Evolutionary conservation across 2,797 vertebrate genomes (phyloP), one percentile per base, ranked within the genome.

Genomic region (Chloroceryle amazona): DNA sequence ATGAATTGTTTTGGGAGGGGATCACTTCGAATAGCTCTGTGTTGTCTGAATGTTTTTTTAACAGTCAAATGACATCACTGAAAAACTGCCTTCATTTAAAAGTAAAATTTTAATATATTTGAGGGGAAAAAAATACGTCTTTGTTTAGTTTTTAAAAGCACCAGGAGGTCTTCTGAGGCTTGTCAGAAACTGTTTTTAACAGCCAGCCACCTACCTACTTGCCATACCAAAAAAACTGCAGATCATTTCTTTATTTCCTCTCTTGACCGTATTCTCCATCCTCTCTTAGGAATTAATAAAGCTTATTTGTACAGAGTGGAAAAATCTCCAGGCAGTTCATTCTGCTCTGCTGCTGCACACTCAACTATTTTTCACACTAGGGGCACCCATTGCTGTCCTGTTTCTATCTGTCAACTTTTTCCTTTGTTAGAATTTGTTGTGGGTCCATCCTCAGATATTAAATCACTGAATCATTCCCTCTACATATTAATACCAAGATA

Each of bases 281-380:
- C 37, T 84, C 67, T 93, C 75, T 80, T 67, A 82, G 67, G 81
- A 85, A 90, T 80, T 91, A 86, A 86, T 42, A 94, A 92, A 33
- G 57, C 71, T 93, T 55, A 90, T 92, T 90, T 81, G 51, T 70
- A 80, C 74, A 55, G 86, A 87, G 54, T 10, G 73, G 62, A 90
- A 94, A 93, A 57, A 70, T 93, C 89, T 76, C 78, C 71, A 90
- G 83, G 88, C 90, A 90, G 47, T 51, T 91, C 52, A 61, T 89
- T 89, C 83, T 65, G 86, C 78, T 82, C 58, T 81, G 74, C 79
- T 87, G 81, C 68, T 78, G 61, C 70, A 86, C 85, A 46, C 52
- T 81, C 63, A 55, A 73, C 61, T 87, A 17, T 14, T 71, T 92
- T 82, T 82, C 93, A 78, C 33, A 61, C 60, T 88, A 46, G 37